Evolutionary conservation across 2,797 vertebrate genomes (phyloP), one percentile per base, ranked within the genome.

Genomic region (Cygnus olor): DNA sequence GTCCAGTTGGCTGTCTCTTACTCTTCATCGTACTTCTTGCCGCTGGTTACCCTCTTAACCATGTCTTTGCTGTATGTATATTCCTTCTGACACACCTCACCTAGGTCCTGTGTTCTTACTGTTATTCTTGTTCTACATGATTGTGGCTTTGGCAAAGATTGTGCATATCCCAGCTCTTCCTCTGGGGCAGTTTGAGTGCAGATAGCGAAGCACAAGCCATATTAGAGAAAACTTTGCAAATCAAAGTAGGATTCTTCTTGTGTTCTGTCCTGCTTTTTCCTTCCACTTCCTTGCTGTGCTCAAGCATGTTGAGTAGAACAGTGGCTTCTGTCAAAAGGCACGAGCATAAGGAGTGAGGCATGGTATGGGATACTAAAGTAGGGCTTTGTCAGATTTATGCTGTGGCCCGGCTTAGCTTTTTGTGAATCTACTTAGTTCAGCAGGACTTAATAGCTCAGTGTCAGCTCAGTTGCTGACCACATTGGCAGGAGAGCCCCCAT

Each of bases 111-210:
- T 40, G 4, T 73, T 89, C 28, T 21, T 85, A 63, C 82, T 85
- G 38, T 69, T 61, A 13, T 27, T 77, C 4, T 1, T 89, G 14
- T 69, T 45, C 21, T 82, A 0, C 0, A 0, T 53, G 42, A 38
- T 20, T 10, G 1, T 51, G 13, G 17, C 25, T 86, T 80, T 65
- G 27, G 58, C 72, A 76, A 61, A 89, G 65, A 34, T 20, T 72
- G 17, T 42, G 9, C 38, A 42, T 17, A 53, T 45, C 10, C 25
- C 19, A 69, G 0, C 51, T 69, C 5, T 86, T 11, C 9, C 40
- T 44, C 68, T 38, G 14, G 34, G 69, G 49, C 36, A 40, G 19
- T 66, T 68, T 56, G 22, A 60, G 87, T 30, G 53, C 44, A 64
- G 56, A 83, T 71, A 80, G 57, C 53, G 40, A 68, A 80, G 47